Evolutionary conservation across 53 echinoderm and acorn worm genomes (phyloP), one percentile per base, ranked within the genome.

Genomic region (Apostichopus leukothele): DNA sequence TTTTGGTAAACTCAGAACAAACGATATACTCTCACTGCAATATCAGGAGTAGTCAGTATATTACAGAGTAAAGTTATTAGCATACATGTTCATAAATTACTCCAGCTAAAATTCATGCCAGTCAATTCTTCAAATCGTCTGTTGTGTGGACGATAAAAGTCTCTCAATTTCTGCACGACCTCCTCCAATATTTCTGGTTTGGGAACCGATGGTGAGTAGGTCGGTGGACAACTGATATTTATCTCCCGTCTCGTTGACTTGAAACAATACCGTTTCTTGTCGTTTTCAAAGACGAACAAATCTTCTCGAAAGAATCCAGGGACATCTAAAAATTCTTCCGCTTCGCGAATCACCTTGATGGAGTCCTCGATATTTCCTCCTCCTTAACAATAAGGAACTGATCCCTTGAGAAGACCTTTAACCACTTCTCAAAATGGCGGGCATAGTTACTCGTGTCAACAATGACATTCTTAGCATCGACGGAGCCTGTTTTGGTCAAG

Each of bases 61-160:
- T 39, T 39, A 39, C 39, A 39, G 39, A 39, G 0, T 39, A 39
- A 39, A 39, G 39, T 39, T 39, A 39, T 39, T 39, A 39, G 39
- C 39, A 39, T 39, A 39, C 2, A 39, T 39, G 57, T 39, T 76
- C 50, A 85, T 50, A 67, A 5, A 39, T 75, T 60, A 55, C 75
- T 87, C 88, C 88, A 87, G 20, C 16, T 6, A 55, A 87, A 87
- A 51, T 52, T 74, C 74, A 75, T 52, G 7, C 75, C 75, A 51
- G 74, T 11, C 59, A 87, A n/a, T 22, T 87, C 75, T 53, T 74
- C 75, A 87, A 87, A 87, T 54, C 54, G 53, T 53, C 12, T 87
- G 57, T 87, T 87, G 12, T 53, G 75, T 53, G 88, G 75, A n/a
- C 88, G 75, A 52, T 23, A 87, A 73, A 87, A 87, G 19, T 87